Percentiles rank a stretch among this genome's conserved stretches.
Evolutionary conservation across 1,140 invertebrate species (phyloP).

Genomic region (Caenorhabditis remanei): DNA sequence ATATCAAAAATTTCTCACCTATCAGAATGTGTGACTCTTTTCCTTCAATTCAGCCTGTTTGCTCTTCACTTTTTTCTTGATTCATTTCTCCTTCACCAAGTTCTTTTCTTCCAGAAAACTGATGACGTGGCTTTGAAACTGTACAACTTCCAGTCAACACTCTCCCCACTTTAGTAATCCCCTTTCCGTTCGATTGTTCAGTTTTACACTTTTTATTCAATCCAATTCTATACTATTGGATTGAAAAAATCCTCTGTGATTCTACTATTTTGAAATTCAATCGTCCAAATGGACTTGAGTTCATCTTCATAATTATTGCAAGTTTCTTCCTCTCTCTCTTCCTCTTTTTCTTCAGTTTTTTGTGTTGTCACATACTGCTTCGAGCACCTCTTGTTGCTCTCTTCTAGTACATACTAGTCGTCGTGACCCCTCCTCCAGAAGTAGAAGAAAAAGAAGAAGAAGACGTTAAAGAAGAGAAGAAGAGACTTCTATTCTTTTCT

Average conservation of each 20-base stretch:
- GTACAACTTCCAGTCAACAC: neutral
- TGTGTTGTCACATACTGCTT: slow-evolving; percentile 23
- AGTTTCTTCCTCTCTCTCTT: slow-evolving; percentile 12
- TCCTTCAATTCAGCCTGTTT: neutral
- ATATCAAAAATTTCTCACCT: neutral
- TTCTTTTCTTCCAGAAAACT: no score
- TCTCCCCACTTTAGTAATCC: no score
- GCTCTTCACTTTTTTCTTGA: neutral
- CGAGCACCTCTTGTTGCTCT: slow-evolving; percentile 52
- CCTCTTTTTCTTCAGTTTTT: slow-evolving; percentile 19
- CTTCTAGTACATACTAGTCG: slow-evolving; percentile 52
- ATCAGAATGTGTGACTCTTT: neutral
- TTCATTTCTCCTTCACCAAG: neutral
- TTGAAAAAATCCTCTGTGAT: neutral
- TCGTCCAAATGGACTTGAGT: slow-evolving; percentile 27
- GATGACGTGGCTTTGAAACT: neutral
- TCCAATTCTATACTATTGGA: no score
- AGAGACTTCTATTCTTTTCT: slow-evolving; percentile 43
- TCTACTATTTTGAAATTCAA: slow-evolving; percentile 10
- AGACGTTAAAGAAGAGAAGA: slow-evolving; percentile 14
- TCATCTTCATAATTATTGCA: slow-evolving; percentile 52
- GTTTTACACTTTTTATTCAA: no score
- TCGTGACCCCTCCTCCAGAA: slow-evolving; percentile 34
- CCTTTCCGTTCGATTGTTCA: no score
- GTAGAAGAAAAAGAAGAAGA: slow-evolving; percentile 4